Conservation (phyloP, 2,797 vertebrate genomes). For the Bradypodion pumilum region DNA sequence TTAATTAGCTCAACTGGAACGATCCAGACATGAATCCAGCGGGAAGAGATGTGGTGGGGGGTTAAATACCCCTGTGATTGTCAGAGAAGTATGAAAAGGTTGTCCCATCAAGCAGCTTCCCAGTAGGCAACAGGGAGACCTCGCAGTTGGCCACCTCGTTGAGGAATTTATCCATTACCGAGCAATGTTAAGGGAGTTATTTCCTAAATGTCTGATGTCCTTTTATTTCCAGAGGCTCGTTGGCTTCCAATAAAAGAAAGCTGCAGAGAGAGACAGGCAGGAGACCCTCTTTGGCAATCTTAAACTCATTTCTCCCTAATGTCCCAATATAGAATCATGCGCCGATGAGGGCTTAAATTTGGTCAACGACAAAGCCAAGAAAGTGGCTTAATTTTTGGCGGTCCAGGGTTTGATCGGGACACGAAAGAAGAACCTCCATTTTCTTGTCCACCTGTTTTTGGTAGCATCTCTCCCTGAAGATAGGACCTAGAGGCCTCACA, state of each 20-base stretch:
- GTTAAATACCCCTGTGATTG: constrained; percentile 31
- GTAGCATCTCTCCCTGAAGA: too few species aligned
- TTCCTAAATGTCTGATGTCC: not conserved
- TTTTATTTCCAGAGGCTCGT: not conserved
- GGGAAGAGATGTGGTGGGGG: not conserved
- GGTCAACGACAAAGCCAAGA: too few species aligned
- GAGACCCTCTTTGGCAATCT: too few species aligned
- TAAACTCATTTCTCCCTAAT: too few species aligned
- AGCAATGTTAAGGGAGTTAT: not conserved
- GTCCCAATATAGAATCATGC: too few species aligned
- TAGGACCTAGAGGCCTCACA: too few species aligned
- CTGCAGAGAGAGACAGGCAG: too few species aligned
- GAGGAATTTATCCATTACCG: not conserved
- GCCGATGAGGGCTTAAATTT: too few species aligned
- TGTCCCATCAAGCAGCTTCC: not conserved
- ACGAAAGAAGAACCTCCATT: too few species aligned
- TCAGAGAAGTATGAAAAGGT: constrained; percentile 16
- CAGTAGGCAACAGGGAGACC: not conserved
- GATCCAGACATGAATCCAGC: constrained; percentile 53
- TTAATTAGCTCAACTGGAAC: constrained; percentile 45
- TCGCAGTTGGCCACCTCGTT: not conserved
- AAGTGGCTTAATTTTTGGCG: too few species aligned
- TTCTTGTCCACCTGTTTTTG: too few species aligned
- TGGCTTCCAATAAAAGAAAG: not conserved
- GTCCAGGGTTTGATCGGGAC: too few species aligned